Percentiles rank a stretch among this genome's conserved stretches.
These are phyloP conservation scores for Nylanderia fulva DNA, from an alignment of 1,140 invertebrate species.

Conservation along the genomic window DNA sequence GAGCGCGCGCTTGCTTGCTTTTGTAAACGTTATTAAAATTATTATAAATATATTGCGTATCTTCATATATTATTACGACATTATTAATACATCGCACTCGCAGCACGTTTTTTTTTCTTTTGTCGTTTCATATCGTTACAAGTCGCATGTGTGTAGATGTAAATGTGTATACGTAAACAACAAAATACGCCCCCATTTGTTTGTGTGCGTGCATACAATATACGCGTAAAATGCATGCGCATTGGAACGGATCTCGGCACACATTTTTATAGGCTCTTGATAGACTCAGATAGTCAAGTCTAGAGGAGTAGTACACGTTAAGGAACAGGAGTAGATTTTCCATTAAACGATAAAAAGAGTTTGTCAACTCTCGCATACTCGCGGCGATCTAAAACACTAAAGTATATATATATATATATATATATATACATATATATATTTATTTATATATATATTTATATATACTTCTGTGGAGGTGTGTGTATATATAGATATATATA, in stretches of 20 bases:
- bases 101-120: slow-evolving; percentile 50
- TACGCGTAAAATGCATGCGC: slow-evolving; percentile 77
- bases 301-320: slow-evolving; percentile 66
- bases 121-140: slow-evolving; percentile 52
- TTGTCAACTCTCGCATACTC: slow-evolving; percentile 30
- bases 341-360: slow-evolving; percentile 53
- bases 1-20: slow-evolving; percentile 55
- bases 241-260: slow-evolving; percentile 84
- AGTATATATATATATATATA: slow-evolving; percentile 44
- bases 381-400: slow-evolving; percentile 55
- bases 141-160: slow-evolving; percentile 48
- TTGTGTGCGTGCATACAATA: slow-evolving; percentile 57
- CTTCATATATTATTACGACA: slow-evolving; percentile 76
- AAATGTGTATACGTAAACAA: slow-evolving; percentile 61
- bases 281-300: slow-evolving; percentile 70
- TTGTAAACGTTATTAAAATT: slow-evolving; percentile 86
- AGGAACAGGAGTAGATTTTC: slow-evolving; percentile 51
- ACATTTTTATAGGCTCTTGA: slow-evolving; percentile 78
- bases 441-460: slow-evolving; percentile 26
- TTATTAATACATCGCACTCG: slow-evolving; percentile 71
- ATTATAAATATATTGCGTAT: slow-evolving; percentile 86
- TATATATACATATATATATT: too few species aligned
- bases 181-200: slow-evolving; percentile 48
- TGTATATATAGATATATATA: slow-evolving; percentile 27
- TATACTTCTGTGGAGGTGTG: slow-evolving; percentile 8